Conservation (phyloP, 2,113 vertebrate genomes). For the Corythornis madagascariensis region DNA sequence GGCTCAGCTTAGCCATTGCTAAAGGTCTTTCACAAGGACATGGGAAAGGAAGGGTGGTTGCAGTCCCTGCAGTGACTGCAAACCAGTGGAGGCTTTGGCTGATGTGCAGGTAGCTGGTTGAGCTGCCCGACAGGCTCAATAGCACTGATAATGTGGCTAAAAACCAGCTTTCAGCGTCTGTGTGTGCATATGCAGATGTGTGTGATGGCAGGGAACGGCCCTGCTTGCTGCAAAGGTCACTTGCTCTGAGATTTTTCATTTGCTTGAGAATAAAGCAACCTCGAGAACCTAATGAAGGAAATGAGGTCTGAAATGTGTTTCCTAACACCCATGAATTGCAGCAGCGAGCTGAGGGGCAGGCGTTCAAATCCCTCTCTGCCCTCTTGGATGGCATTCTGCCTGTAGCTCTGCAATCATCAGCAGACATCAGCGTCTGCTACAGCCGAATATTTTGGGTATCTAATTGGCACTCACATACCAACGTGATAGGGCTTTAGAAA, state of each 20-base stretch:
- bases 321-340: slow-evolving; percentile 38
- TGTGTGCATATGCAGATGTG: slow-evolving; percentile 5
- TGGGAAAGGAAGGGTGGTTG: not conserved
- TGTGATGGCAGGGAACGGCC: not conserved
- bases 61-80: not conserved
- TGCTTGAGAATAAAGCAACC: slow-evolving; percentile 40
- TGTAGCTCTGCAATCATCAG: slow-evolving; percentile 37
- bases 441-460: slow-evolving; percentile 51
- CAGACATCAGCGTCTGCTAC: slow-evolving; percentile 49
- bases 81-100: not conserved
- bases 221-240: not conserved
- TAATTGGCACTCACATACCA: slow-evolving; percentile 56
- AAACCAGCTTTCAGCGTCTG: not conserved
- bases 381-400: slow-evolving; percentile 31
- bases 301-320: slow-evolving; percentile 52
- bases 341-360: not conserved
- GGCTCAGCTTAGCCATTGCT: not conserved
- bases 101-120: not conserved
- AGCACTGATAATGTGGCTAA: not conserved
- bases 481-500: slow-evolving; percentile 42
- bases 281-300: not conserved
- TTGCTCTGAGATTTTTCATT: slow-evolving; percentile 33
- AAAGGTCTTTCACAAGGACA: not conserved
- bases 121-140: not conserved
- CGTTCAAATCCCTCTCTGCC: slow-evolving; percentile 33